Conservation (phyloP, 30 jellyfish, hydroid and myxozoan species). For the Clytia hemisphaerica region DNA sequence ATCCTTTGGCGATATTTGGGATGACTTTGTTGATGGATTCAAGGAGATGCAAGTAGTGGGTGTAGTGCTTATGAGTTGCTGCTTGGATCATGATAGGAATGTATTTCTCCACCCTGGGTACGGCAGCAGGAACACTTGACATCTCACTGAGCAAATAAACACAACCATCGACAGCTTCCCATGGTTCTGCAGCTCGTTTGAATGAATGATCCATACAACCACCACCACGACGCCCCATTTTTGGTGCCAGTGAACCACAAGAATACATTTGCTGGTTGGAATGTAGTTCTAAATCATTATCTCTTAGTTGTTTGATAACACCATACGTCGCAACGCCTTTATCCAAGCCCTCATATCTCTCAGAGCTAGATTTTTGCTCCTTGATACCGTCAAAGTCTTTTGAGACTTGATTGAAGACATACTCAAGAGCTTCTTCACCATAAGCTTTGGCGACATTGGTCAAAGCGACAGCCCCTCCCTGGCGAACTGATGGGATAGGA, state of each 20-base stretch:
- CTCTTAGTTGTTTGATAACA: slow-evolving; percentile 71
- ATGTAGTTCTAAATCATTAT: slow-evolving; percentile 65
- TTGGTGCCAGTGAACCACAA: slow-evolving; percentile 98
- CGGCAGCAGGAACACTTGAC: slow-evolving; percentile 31
- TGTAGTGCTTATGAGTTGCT: slow-evolving; percentile 42
- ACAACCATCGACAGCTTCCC: slow-evolving; percentile 99
- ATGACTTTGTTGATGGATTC: slow-evolving; percentile 67
- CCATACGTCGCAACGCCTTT: slow-evolving; percentile 93
- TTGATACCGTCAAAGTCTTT: slow-evolving; percentile 48
- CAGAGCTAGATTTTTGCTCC: slow-evolving; percentile 63
- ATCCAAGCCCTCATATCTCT: slow-evolving; percentile 81
- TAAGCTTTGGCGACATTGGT: slow-evolving; percentile 67
- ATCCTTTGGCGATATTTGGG: slow-evolving; percentile 65
- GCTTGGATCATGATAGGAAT: slow-evolving; percentile 64
- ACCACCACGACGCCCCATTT: slow-evolving; percentile 92
- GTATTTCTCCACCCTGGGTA: slow-evolving; percentile 37
- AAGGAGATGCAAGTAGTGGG: slow-evolving; percentile 67
- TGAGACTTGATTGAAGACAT: slow-evolving; percentile 38
- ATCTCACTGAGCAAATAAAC: slow-evolving; percentile 63
- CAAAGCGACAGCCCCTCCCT: slow-evolving; percentile 94
- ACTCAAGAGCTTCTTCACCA: slow-evolving; percentile 52
- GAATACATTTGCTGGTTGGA: slow-evolving; percentile 94
- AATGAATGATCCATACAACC: slow-evolving; percentile 92
- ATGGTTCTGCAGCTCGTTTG: slow-evolving; percentile 90
- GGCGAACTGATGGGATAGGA: slow-evolving; percentile 96